Conservation (phyloP, 2,888 invertebrate species). For the Conops quadrifasciatus region DNA sequence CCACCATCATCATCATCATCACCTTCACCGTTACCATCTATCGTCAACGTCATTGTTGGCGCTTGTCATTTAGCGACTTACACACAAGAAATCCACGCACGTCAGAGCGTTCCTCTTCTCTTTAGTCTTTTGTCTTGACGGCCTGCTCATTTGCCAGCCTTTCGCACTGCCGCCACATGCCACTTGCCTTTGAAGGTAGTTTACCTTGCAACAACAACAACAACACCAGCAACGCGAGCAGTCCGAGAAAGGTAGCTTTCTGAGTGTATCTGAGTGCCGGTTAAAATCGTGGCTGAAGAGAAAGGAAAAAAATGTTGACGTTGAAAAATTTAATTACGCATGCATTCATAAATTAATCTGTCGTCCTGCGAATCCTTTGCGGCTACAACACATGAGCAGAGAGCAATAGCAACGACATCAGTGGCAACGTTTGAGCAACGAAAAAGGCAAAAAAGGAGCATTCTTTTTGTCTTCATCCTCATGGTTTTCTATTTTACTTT, state of each 20-base stretch:
- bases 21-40: constrained; percentile 29
- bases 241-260: background rate
- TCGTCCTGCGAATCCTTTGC: constrained; percentile 28
- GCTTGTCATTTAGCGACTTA: background rate
- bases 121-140: background rate
- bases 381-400: background rate
- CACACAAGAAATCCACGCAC: background rate
- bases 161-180: no score
- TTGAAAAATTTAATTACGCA: constrained; percentile 50
- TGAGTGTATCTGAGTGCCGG: background rate
- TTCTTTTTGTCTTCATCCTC: no score
- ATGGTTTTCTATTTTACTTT: no score
- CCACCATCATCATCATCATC: background rate
- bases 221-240: background rate
- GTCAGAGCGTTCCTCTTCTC: background rate
- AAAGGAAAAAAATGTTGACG: constrained; percentile 36
- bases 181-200: background rate
- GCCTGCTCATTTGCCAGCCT: no score
- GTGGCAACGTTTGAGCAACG: no score
- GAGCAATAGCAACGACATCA: no score
- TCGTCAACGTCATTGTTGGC: background rate
- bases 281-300: background rate
- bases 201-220: background rate
- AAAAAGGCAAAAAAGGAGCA: no score
- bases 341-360: constrained; percentile 50